Evolutionary conservation across 2,113 vertebrate genomes (phyloP).

Genomic region (Bungarus multicinctus): DNA sequence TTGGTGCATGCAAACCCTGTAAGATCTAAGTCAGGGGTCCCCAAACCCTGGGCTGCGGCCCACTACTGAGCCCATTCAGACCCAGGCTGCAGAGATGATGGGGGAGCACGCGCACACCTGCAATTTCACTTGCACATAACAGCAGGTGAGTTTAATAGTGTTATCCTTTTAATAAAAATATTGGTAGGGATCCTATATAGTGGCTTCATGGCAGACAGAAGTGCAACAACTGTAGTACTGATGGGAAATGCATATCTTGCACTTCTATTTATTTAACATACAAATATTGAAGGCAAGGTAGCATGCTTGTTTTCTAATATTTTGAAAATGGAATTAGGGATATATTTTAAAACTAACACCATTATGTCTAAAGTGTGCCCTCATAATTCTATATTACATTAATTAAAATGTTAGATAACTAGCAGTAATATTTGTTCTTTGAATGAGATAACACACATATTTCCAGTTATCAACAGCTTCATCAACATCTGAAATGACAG

Average conservation of each 20-base stretch:
- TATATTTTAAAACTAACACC: background rate
- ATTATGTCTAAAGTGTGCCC: background rate
- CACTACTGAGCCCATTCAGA: background rate
- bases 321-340: background rate
- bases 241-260: background rate
- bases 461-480: background rate
- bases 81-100: background rate
- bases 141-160: background rate
- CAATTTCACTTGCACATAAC: background rate
- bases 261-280: background rate
- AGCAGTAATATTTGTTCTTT: background rate
- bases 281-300: background rate
- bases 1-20: background rate
- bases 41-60: background rate
- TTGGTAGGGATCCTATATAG: background rate
- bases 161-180: background rate
- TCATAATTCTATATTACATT: background rate
- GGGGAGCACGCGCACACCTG: background rate
- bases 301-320: background rate
- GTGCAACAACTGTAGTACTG: background rate
- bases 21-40: background rate
- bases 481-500: background rate
- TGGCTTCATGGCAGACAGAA: background rate
- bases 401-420: background rate
- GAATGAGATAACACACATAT: background rate